phyloP scores from a whole-genome alignment of 1,140 invertebrate genomes.

The Drosophila persimilis region DNA sequence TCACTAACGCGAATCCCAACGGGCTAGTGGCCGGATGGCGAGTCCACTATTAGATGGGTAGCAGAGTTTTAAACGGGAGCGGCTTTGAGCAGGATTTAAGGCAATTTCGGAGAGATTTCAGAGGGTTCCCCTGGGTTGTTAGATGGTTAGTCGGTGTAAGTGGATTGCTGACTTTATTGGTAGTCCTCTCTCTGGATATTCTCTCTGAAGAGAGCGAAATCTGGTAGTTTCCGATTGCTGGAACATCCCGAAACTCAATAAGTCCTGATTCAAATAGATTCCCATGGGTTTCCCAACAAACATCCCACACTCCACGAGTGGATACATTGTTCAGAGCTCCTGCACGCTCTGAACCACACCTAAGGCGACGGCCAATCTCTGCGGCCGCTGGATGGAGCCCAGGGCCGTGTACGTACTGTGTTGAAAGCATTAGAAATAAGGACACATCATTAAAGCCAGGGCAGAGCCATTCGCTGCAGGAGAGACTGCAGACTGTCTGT shows the following conservation, averaged over 20 bases:
- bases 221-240: too few species aligned
- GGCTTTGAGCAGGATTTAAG: slow-evolving; percentile 11
- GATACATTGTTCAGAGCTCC: slow-evolving; percentile 24
- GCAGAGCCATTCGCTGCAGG: slow-evolving; percentile 44
- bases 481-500: slow-evolving; percentile 27
- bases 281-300: slow-evolving; percentile 24
- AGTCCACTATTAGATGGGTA: slow-evolving; percentile 7
- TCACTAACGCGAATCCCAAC: slow-evolving; percentile 11
- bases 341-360: slow-evolving; percentile 16
- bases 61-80: slow-evolving; percentile 15
- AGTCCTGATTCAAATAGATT: slow-evolving; percentile 25
- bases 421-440: slow-evolving; percentile 74
- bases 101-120: slow-evolving; percentile 11
- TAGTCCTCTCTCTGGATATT: too few species aligned
- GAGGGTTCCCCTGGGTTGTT: too few species aligned
- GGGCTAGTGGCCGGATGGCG: background rate
- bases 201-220: too few species aligned
- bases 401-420: slow-evolving; percentile 9
- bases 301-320: background rate
- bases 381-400: slow-evolving; percentile 16
- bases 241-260: too few species aligned
- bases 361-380: slow-evolving; percentile 53
- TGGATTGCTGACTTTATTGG: too few species aligned
- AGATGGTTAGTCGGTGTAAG: too few species aligned
- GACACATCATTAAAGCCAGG: slow-evolving; percentile 71